Evolutionary conservation across 2,888 invertebrate genomes (phyloP), one percentile per base, ranked within the genome.

Genomic region (Thymelicus acteon): DNA sequence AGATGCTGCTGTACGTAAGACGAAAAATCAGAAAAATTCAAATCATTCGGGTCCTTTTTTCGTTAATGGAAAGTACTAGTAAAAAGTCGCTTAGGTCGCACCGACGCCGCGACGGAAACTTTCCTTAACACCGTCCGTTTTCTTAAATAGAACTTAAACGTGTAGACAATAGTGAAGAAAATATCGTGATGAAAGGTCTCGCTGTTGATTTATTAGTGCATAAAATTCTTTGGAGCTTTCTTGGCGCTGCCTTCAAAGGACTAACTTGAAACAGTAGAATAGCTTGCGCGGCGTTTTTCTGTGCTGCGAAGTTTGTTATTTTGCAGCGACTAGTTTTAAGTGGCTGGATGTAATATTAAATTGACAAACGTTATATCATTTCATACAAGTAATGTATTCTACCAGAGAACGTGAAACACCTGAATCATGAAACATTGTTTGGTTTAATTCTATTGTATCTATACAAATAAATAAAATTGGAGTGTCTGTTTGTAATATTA

Each of bases 191-290:
- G 52, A 2, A 19, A 54, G 54, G 7, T 39, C 40, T 7, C 52
- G 52, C n/a, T 8, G 52, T 64, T 54, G 64, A 40, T 64, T 31
- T 54, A 40, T 54, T 39, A 54, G 52, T 54, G 64, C 64, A 64
- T 54, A 64, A 69, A 70, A 74, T 73, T 74, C 71, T 73, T 74
- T 62, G 49, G 49, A 68, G 68, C 48, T 54, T 62, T 66, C 72
- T 70, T 67, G 72, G 72, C 72, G 67, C 44, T 64, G 60, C 52
- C 66, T 72, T 71, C 71, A 66, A 72, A 70, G 66, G 72, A 44
- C 54, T 52, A 60, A 72, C 67, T 67, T 54, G 70, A 52, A 68
- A 65, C 72, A 68, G 70, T 64, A 63, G 60, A 48, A 58, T 44
- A 7, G 65, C 58, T 66, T 37, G 44, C 48, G 66, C 37, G 47